Base-by-base conservation (phyloP, 2,797 vertebrate species). In the Pygocentrus nattereri region DNA sequence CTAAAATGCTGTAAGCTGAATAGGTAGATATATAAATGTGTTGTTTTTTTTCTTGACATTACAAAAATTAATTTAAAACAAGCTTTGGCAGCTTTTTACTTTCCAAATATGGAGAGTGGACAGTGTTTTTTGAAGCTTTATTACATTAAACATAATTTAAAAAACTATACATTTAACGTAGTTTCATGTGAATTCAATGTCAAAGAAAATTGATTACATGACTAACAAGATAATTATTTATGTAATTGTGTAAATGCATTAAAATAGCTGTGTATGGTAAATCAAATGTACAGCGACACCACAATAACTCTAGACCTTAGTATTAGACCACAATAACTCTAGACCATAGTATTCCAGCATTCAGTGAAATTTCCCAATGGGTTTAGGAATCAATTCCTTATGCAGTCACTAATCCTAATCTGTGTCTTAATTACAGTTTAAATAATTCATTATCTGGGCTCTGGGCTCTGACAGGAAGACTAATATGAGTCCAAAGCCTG, bases 401-500 rank as follows among this genome's bases (percentile, higher is more conserved):
- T 87, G 84, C 79, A 87, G 87, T 85, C 79, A 78, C 81, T 88
- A 86, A 87, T 89, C 84, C 81, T 81, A 82, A 80, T 86, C 78
- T 78, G 71, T 56, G 71, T 58, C 82, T 85, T 90, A 89, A 88
- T 90, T 89, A 87, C 85, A 84, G 62, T 82, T 82, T 89, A 41
- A 88, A 90, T 90, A 86, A 87, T 89, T 90, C 62, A 90, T 89
- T 75, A 64, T 83, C 80, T 72, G 64, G 75, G 83, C 82, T 85
- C 81, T 82, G 83, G 81, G 77, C 81, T 74, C 76, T 85, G 82
- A 85, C 85, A 86, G 83, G 79, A 87, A 87, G 82, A 87, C 81
- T 85, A 85, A 87, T 88, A 82, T 71, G 73, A 68, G 81, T 76
- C 72, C 85, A 87, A 85, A 85, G 86, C 79, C 78, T 74, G 81